Base-by-base conservation (phyloP, 1,140 invertebrate species). In the Drosophila littoralis region DNA sequence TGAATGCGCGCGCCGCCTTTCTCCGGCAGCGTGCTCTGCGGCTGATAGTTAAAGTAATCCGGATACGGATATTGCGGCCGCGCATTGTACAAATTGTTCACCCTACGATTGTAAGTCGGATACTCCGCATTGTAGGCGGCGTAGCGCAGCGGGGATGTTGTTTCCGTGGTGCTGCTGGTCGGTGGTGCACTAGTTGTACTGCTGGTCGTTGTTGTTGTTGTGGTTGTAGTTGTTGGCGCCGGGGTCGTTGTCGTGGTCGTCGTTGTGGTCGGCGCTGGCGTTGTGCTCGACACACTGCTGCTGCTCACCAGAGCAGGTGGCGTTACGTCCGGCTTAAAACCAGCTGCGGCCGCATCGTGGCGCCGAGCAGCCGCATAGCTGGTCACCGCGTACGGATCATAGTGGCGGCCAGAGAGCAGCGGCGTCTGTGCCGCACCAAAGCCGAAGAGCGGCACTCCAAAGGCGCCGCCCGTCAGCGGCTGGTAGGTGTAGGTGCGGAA, bases 401-500 rank as follows among this genome's bases (percentile, higher is more conserved):
- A 91, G 12, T 79, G 90, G 0, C 66, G 54, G 0, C 69, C 73
- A 0, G 66, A 46, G 0, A 91, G 73, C 38, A 91, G 48, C 1
- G 90, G 82, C 6, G 90, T 76, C 57, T 85, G 89, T 1, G 85
- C 70, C 1, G 83, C 77, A 17, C 83, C 78, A 46, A 71, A 78
- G 2, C 85, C 90, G 5, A 85, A 90, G 63, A 90, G 72, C 5
- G 89, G 89, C 51, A 85, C 71, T 9, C 74, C 52, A 7, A 89
- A 85, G 7, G 79, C 61, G 40, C 76, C 77, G 13, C 76, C 81
- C 0, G 69, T 50, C 46, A 91, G 28, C 1, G 88, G 90, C 46
- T 91, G 90, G 40, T 92, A 92, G 6, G 91, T 92, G 60, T 92
- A 92, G 0, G 90, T 92, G 15, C 91, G 91, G 57, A 91, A 92